Percentiles rank a stretch among this genome's conserved stretches.
phyloP scores from a whole-genome alignment of 2,888 invertebrate genomes.

The Ectobius pallidus region DNA sequence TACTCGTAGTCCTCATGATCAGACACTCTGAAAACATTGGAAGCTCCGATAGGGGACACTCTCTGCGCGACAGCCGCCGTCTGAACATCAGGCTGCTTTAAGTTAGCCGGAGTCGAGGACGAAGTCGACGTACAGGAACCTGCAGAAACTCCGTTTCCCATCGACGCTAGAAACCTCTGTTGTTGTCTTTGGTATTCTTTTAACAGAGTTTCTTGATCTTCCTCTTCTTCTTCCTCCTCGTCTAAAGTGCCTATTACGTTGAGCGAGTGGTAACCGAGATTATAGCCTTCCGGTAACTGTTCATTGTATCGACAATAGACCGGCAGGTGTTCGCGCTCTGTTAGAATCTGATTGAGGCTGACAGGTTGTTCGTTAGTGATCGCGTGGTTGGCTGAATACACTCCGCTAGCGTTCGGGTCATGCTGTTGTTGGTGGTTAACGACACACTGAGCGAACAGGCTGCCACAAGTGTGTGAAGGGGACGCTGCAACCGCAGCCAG shows the following conservation, averaged over 20 bases:
- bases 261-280: too few relatives aligned
- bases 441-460: conserved; percentile 55
- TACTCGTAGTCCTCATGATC: conserved; percentile 50
- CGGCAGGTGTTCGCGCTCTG: conserved; percentile 22
- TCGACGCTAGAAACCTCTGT: conserved; percentile 29
- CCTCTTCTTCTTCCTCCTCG: conserved; percentile 1
- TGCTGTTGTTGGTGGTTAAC: conserved; percentile 25
- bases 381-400: too few relatives aligned
- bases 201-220: conserved; percentile 4
- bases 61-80: neutral
- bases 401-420: too few relatives aligned
- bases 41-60: conserved; percentile 18
- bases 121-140: conserved; percentile 2
- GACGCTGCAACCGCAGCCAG: conserved; percentile 2
- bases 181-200: conserved; percentile 14
- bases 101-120: neutral
- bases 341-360: conserved; percentile 30
- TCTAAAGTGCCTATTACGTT: neutral
- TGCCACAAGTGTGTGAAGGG: conserved; percentile 54
- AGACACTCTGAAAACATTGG: conserved; percentile 31
- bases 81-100: neutral
- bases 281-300: too few relatives aligned
- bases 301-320: neutral
- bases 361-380: conserved; percentile 14
- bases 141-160: conserved; percentile 42